Base-by-base conservation (phyloP, 1,140 invertebrate species). In the Drosophila erecta region DNA sequence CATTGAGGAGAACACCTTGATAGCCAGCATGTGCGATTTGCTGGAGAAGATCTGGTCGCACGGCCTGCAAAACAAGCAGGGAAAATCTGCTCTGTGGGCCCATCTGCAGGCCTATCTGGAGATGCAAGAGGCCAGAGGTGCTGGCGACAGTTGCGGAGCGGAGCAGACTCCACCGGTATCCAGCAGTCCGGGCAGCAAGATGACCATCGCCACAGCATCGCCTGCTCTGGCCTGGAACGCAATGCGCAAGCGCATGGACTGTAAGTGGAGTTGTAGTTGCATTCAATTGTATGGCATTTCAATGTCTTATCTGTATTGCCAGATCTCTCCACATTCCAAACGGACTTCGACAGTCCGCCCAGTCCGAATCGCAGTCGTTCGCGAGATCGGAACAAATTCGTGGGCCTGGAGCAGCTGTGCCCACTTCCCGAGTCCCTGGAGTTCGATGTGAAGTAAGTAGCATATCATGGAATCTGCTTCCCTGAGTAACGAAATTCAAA, bases 41-140 rank as follows among this genome's bases (percentile, higher is more conserved):
- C 92, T 99, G 12, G 99, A 99, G 93, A 94, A 99, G 73, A 97
- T 99, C 43, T 99, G 99, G 99, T 97, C 97, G 2, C 98, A 99
- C 92, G 99, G 98, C 0, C 92, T 99, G 15, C 97, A 98, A 90
- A 96, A 96, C 41, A 99, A 99, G 93, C 97, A 98, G 94, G 98
- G 97, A 8, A 98, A 98, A 93, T 98, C 97, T 8, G 97, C 98
- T 0, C 93, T 99, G 0, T 99, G 98, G 98, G 97, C 97, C 49
- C 98, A 99, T 92, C 93, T 99, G 12, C 94, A 95, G 1, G 97
- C 96, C 92, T 98, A 97, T 92, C 95, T 98, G 86, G 97, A 98
- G 85, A 92, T 96, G 46, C 96, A 98, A 80, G 96, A 98, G 67
- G 95, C 95, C 81, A 95, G 95, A 11, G 54, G 59, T 4, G 49